Evolutionary conservation across 2,113 vertebrate genomes (phyloP), one percentile per base, ranked within the genome.

Genomic region (Ptilorrhoa leucosticta): DNA sequence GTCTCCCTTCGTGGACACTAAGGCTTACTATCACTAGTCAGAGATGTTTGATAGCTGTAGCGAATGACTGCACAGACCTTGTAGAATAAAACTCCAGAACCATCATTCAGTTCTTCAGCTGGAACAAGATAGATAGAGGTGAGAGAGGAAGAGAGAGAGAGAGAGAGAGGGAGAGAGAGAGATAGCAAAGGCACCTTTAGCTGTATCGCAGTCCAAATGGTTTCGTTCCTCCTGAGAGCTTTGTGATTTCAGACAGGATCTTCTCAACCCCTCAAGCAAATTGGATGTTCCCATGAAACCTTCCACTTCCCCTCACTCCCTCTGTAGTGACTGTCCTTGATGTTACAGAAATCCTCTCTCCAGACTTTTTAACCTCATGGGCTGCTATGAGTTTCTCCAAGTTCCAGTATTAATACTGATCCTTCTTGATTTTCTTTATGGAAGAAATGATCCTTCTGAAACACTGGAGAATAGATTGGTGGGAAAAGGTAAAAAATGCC

Each of bases 31-130:
- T 86, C 76, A 83, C 70, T 50, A 71, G 39, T 91, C 71, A 86
- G 48, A 90, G 31, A 48, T 72, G 35, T 79, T 83, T 94, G 87
- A 95, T 76, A 76, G 76, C 80, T 6, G 4, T 63, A 79, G 71
- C 39, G 89, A 85, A 90, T 91, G 89, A 83, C 80, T 95, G 70
- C 71, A 51, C 47, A 94, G 92, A 92, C 80, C 83, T 94, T 95
- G 94, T 58, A 80, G 42, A 83, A 88, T 89, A 76, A 86, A 71
- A 53, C 26, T 71, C 5, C 8, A 37, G 83, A 86, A 45, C 2
- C 51, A 75, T 85, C 18, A 94, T 82, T 92, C 75, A 94, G 0
- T 87, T 87, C 45, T 70, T 87, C 70, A 78, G 10, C 39, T 66
- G 61, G 79, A 92, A 86, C 61, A 86, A 83, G 50, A 68, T 18